Evolutionary conservation across 2,797 vertebrate genomes (phyloP), one percentile per base, ranked within the genome.

Genomic region (Myiothlypis chrysogaster): DNA sequence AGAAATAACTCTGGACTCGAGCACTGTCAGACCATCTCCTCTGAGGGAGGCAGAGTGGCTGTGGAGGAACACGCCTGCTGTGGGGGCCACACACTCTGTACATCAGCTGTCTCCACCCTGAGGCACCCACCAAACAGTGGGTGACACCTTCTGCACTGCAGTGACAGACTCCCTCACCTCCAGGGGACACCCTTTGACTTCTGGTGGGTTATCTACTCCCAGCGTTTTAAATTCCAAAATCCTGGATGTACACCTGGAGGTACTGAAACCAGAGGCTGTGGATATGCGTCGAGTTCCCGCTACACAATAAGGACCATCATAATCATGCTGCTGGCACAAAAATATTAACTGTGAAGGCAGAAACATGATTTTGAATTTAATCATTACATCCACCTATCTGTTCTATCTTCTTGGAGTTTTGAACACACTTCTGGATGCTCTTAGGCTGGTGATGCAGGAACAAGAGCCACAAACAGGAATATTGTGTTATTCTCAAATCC

Each of bases 141-240:
- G 53, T 30, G 34, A 57, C 37, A 49, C 32, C 39, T 68, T 61
- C 35, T 0, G 0, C 34, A 46, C 23, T 21, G 20, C 20, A 44
- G 27, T 37, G 52, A 44, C 57, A 71, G 37, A 21, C 49, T 71
- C 52, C 76, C 44, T 72, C 59, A 37, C 23, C 15, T 37, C 46
- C 77, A 65, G 43, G 28, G 25, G 22, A 41, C 24, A 71, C 21
- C 6, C n/a, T 76, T 46, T 50, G n/a, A 63, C 46, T 76, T 59
- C 52, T 65, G 61, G 13, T 44, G 37, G 7, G 12, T 52, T 52
- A 46, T 37, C 37, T 11, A 65, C 11, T 2, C 23, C 24, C 25
- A 28, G 49, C 25, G 32, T 66, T 50, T 50, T 30, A 43, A 53
- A 60, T 44, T 76, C 53, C 64, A 55, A 21, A 85, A 60, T 63